phyloP scores from a whole-genome alignment of 1,140 invertebrate genomes.

The Hermatobates lingyangjiaoensis region DNA sequence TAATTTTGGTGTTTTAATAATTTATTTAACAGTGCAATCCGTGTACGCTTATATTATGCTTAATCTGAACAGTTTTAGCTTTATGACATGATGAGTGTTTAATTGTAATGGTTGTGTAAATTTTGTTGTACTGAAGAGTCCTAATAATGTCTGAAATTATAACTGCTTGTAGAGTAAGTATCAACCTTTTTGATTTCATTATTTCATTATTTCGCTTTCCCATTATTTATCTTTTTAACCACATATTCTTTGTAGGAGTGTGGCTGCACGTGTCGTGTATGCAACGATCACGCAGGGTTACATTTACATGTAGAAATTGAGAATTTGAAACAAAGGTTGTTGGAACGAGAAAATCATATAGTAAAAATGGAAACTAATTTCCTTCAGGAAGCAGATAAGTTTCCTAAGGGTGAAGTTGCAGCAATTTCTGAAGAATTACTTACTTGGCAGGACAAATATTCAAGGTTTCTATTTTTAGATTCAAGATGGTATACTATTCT shows the following conservation, averaged over 20 bases:
- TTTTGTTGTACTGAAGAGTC: no score
- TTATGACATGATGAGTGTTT: no score
- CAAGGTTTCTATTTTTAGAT: constrained; percentile 33
- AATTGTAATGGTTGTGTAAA: no score
- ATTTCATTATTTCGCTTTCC: no score
- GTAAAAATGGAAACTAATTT: constrained; percentile 70
- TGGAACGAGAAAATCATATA: constrained; percentile 65
- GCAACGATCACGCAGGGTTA: constrained; percentile 31
- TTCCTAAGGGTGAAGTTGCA: constrained; percentile 45
- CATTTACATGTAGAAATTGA: constrained; percentile 75
- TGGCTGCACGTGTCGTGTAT: constrained; percentile 32
- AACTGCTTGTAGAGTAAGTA: no score
- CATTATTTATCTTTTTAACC: no score
- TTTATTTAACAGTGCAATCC: no score
- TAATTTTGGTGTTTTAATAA: no score
- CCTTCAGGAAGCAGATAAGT: constrained; percentile 55
- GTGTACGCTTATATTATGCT: no score
- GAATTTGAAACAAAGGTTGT: constrained; percentile 56
- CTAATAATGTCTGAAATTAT: no score
- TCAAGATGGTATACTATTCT: constrained; percentile 1
- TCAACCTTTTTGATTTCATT: no score
- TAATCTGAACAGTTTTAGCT: no score
- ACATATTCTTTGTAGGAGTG: constrained; percentile 37
- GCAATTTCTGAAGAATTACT: constrained; percentile 67
- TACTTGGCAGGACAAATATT: constrained; percentile 82